Conservation (phyloP, 1,140 invertebrate species). For the Melanaphis sacchari region DNA sequence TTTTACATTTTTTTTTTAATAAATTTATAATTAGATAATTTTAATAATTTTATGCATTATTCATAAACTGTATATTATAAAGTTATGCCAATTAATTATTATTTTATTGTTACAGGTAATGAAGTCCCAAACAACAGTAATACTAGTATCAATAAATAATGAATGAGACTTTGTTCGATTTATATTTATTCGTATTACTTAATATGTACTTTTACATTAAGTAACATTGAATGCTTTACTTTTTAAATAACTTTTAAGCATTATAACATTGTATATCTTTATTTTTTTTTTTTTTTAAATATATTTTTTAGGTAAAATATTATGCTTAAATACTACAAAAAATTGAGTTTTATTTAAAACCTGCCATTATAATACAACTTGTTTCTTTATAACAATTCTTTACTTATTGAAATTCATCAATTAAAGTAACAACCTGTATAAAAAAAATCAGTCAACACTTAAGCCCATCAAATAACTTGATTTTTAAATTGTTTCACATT, state of each 20-base stretch:
- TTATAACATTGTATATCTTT: too few relatives aligned
- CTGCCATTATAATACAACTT: neutral
- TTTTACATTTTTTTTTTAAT: neutral
- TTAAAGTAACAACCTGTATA: too few relatives aligned
- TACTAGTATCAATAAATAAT: neutral
- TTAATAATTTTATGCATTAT: neutral
- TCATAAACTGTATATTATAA: neutral
- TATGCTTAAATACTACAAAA: neutral
- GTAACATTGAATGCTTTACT: neutral
- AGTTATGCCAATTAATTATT: neutral
- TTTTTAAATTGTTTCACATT: neutral
- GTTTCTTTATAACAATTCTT: neutral
- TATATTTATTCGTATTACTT: neutral
- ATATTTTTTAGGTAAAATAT: neutral
- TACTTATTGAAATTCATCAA: neutral
- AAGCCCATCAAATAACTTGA: neutral
- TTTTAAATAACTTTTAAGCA: neutral
- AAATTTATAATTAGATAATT: too few relatives aligned
- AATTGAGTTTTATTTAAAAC: neutral
- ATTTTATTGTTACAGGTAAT: slow-evolving; percentile 23
- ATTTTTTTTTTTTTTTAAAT: neutral
- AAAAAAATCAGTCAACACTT: neutral
- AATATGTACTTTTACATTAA: neutral
- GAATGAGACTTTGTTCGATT: neutral
- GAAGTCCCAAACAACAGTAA: slow-evolving; percentile 19